Evolutionary conservation across 2,797 vertebrate genomes (phyloP), one percentile per base, ranked within the genome.

Genomic region (Cuniculus paca): DNA sequence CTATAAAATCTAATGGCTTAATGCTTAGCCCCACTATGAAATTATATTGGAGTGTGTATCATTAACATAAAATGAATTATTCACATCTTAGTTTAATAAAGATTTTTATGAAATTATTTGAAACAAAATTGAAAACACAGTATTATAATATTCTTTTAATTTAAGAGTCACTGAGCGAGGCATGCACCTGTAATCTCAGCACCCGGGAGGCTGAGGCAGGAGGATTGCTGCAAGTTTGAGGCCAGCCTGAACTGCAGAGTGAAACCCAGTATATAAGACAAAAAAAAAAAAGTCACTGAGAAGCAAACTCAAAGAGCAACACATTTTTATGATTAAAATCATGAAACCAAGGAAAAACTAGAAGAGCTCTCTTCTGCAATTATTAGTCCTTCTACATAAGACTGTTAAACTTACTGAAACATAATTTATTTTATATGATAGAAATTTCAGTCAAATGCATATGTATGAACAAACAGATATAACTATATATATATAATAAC

Each of bases 41-140:
- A 81, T 94, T 12, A 24, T 70, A 61, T 12, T 91, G n/a, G 34
- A 70, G 48, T 89, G 0, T 36, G 39, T 88, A 82, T 82, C 4
- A 80, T 77, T 88, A 88, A 26, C 7, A 61, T 17, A 95, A 85
- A 93, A 74, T 94, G 5, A 94, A 78, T 61, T 84, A 48, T 65
- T 75, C 11, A 36, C 12, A 1, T 54, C 2, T 90, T 36, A 91
- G 50, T 95, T 84, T 58, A 93, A 94, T 9, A 31, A 50, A 88
- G 16, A 1, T 61, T 56, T 92, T 5, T 72, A 77, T 70, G 24
- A 72, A 80, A 63, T 65, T 60, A 77, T 87, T 91, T 91, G 52
- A 54, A 70, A 45, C 6, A 78, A 60, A 60, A 34, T 4, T 78
- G 5, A 88, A 83, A 90, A 36, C 5, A 48, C 6, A 50, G 5